These are phyloP conservation scores for Bombus confusus DNA, from an alignment of 1,140 invertebrate species.

Conservation along the genomic window DNA sequence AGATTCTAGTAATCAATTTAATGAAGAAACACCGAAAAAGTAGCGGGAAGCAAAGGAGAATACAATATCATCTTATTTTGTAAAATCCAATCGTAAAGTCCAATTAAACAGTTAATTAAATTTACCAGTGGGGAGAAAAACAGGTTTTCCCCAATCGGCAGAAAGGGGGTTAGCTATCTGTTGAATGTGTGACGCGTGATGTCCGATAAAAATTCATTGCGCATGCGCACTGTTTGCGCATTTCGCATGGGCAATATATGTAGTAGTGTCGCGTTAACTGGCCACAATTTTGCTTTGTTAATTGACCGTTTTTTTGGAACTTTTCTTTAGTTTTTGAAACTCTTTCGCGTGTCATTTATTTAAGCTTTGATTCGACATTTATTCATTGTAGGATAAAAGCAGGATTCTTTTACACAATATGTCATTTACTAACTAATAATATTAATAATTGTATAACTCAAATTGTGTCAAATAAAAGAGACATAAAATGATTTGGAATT, in stretches of 20 bases:
- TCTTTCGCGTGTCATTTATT: no score
- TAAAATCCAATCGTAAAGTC: background rate
- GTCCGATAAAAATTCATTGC: background rate
- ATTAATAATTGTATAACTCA: no score
- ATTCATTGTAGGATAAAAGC: no score
- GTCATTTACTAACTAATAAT: no score
- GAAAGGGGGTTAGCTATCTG: background rate
- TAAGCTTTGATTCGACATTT: no score
- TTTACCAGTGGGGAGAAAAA: conserved; percentile 1
- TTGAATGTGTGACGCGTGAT: background rate
- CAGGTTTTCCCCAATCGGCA: background rate
- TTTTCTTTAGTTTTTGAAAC: no score
- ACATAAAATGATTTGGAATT: no score
- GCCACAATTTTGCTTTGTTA: background rate
- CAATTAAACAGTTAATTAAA: conserved; percentile 15
- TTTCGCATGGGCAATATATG: background rate
- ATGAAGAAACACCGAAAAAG: conserved; percentile 23
- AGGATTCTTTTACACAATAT: no score
- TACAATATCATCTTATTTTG: no score
- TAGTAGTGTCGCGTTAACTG: background rate
- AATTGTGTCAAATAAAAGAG: no score
- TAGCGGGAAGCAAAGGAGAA: no score
- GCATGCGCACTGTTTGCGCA: background rate
- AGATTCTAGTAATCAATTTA: conserved; percentile 39
- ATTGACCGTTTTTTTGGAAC: no score